Evolutionary conservation across 2,113 vertebrate genomes (phyloP), one percentile per base, ranked within the genome.

Genomic region (Heterochromis multidens): DNA sequence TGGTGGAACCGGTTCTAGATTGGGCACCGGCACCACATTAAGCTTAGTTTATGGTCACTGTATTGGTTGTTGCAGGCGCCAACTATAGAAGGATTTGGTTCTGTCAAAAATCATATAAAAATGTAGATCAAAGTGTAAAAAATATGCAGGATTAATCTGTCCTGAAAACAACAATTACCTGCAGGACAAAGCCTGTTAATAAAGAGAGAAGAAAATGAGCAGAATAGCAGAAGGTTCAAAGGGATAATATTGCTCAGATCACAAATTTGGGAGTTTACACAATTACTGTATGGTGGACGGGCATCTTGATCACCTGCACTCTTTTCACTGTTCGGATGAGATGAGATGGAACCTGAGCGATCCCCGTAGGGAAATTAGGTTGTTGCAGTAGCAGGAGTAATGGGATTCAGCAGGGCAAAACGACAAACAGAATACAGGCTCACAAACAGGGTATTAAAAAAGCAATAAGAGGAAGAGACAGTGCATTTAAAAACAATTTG

Each of bases 401-500:
- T 85, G 77, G 65, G 82, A 72, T 77, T 85, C 86, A 90, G 81
- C 86, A 60, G 87, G 72, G 54, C 78, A 35, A 3, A 1, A 25
- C 77, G 58, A 84, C 86, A 81, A 83, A 43, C 16, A 74, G 49
- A 83, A 83, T 21, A 74, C 52, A 40, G n/a, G 25, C 72, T 87
- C 84, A 43, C 84, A 84, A 77, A 72, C 40, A 81, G 54, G 37
- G 87, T 43, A 84, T 88, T 84, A 85, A 81, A 86, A 80, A 91
- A 87, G 87, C 80, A 82, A 87, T 87, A 87, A 91, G 12, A 72
- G 33, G 80, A 16, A 67, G 80, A 85, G 90, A 72, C 60, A 7
- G 62, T 37, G 84, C 84, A 78, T 87, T 89, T 87, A 87, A 87
- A 85, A 79, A 81, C 85, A 17, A 89, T 91, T 76, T 87, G 60